Percentiles rank a stretch among this genome's conserved stretches.
Evolutionary conservation across 2,113 vertebrate genomes (phyloP).

Genomic region (Notothenia rossii): DNA sequence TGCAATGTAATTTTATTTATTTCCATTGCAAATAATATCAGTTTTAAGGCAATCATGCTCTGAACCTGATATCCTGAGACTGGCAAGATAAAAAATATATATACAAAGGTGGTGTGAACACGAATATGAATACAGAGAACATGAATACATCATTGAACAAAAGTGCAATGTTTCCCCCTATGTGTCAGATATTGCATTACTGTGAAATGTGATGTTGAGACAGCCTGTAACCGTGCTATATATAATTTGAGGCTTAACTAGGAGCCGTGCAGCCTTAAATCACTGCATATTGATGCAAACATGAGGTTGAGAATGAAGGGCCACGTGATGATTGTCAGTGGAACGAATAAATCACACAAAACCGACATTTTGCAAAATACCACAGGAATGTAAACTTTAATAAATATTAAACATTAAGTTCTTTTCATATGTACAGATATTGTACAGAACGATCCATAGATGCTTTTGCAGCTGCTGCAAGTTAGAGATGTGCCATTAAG

Average conservation of each 20-base stretch:
- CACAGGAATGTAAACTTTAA: conserved; percentile 91
- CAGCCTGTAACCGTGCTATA: neutral
- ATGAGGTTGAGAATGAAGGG: neutral
- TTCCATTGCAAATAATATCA: neutral
- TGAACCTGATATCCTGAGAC: neutral
- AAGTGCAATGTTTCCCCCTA: conserved; percentile 36
- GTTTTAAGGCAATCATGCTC: neutral
- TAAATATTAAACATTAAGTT: conserved; percentile 94
- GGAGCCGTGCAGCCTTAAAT: neutral
- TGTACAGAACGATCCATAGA: conserved; percentile 84
- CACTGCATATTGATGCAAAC: neutral
- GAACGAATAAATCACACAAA: conserved; percentile 71
- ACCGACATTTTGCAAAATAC: conserved; percentile 88
- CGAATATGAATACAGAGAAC: neutral
- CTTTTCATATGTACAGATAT: conserved; percentile 92
- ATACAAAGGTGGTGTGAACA: neutral
- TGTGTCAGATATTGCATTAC: conserved; percentile 7
- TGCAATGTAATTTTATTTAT: too few species aligned
- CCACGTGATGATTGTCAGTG: neutral
- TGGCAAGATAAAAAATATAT: neutral
- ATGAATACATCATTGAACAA: neutral
- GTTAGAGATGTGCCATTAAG: conserved; percentile 76
- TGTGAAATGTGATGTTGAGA: neutral
- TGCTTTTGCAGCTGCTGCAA: conserved; percentile 80
- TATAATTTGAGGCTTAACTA: neutral